phyloP scores from a whole-genome alignment of 2,113 vertebrate species.

The Mesitornis unicolor region DNA sequence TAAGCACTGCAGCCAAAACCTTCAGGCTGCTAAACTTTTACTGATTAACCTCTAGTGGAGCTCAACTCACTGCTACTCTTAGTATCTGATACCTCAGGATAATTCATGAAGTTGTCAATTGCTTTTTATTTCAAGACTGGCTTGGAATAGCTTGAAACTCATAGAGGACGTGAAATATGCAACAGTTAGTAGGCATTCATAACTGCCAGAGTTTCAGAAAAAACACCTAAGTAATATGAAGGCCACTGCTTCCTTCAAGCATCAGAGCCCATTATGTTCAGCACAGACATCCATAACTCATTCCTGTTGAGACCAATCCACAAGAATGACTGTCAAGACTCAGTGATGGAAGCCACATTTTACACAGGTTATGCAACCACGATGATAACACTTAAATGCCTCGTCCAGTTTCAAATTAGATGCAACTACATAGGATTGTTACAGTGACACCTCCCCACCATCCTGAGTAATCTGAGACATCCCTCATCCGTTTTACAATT shows the following conservation, averaged over 20 bases:
- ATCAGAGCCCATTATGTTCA: not conserved
- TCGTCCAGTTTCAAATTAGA: not conserved
- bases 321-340: not conserved
- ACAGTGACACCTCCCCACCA: not conserved
- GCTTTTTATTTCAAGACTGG: not conserved
- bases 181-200: not conserved
- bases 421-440: not conserved
- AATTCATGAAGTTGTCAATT: not conserved
- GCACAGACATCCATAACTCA: not conserved
- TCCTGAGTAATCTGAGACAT: not conserved
- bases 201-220: not conserved
- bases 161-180: not conserved
- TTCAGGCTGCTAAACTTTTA: not conserved
- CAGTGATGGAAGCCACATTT: not conserved
- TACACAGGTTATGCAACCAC: not conserved
- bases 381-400: not conserved
- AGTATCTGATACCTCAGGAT: not conserved
- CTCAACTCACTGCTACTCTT: not conserved
- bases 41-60: not conserved
- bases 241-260: not conserved
- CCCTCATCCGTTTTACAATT: not conserved
- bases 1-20: not conserved
- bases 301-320: not conserved
- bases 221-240: not conserved
- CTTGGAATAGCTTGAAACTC: not conserved